Evolutionary conservation across 2,888 invertebrate species (phyloP).

Genomic region (Heliconius ethilla): DNA sequence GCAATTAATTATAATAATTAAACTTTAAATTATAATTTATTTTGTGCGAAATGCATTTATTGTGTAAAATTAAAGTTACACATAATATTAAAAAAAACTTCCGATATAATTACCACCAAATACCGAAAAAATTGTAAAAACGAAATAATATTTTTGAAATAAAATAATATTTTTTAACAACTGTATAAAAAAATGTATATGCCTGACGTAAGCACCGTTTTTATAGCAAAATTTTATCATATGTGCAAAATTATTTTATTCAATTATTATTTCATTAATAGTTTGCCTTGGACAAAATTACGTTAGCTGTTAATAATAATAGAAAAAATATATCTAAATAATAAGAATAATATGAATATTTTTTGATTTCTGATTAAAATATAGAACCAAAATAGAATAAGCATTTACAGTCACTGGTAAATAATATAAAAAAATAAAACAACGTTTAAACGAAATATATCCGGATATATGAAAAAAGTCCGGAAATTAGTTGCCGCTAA

Average conservation of each 20-base stretch:
- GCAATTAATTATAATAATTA: constrained; percentile 42
- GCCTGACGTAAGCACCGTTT: constrained; percentile 11
- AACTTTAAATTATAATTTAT: constrained; percentile 45
- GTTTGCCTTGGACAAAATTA: background rate
- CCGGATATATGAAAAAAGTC: background rate
- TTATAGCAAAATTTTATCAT: constrained; percentile 5
- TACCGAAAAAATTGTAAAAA: background rate
- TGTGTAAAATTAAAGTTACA: constrained; percentile 16
- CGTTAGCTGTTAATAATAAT: background rate
- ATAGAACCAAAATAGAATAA: background rate
- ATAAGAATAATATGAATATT: background rate
- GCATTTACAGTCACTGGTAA: constrained; percentile 13
- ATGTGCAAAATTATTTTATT: too few species aligned
- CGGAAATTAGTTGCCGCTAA: constrained; percentile 75
- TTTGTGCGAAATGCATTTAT: constrained; percentile 52
- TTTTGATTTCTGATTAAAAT: background rate
- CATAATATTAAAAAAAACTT: constrained; percentile 4
- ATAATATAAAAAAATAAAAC: constrained; percentile 9
- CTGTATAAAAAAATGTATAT: constrained; percentile 8
- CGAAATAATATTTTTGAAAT: constrained; percentile 20
- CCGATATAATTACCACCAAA: background rate
- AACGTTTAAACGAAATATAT: constrained; percentile 5
- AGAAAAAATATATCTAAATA: background rate
- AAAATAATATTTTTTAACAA: constrained; percentile 8
- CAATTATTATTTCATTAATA: too few species aligned